A percentile compares a stretch with the other conserved stretches of the same genome.
These are phyloP conservation scores for Nyleta sp. DNA, from an alignment of 2,888 invertebrate species.

Conservation along the genomic window DNA sequence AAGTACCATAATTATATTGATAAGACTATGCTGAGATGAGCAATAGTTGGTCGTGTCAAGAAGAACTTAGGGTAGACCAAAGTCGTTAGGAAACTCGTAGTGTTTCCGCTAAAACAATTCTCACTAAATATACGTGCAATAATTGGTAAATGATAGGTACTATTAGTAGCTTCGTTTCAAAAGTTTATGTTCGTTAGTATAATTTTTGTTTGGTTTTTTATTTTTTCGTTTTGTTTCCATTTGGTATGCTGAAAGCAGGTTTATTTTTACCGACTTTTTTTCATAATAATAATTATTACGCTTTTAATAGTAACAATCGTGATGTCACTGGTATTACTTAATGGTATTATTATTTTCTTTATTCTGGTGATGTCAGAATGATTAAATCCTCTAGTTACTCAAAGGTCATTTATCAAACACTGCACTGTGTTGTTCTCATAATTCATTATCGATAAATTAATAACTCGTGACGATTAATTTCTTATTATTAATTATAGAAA, in stretches of 20 bases:
- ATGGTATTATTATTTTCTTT: not conserved
- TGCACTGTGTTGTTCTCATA: not conserved
- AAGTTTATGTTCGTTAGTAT: no score
- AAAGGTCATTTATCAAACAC: not conserved
- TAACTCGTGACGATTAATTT: not conserved
- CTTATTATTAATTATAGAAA: not conserved
- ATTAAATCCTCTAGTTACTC: not conserved
- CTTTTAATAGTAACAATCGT: no score
- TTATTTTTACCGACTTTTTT: no score
- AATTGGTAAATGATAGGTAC: no score
- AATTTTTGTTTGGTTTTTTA: no score
- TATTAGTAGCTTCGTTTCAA: no score
- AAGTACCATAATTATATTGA: conserved; percentile 22
- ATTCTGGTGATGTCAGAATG: not conserved
- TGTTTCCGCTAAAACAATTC: not conserved
- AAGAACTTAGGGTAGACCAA: conserved; percentile 17
- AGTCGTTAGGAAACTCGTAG: conserved; percentile 14
- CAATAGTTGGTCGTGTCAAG: conserved; percentile 8
- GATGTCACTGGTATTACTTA: not conserved
- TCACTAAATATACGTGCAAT: no score
- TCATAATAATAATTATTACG: no score
- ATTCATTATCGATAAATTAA: not conserved
- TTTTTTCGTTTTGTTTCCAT: no score
- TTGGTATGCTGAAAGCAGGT: no score
- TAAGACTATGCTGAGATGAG: conserved; percentile 17